These are phyloP conservation scores for Cyaniris semiargus DNA, from an alignment of 2,888 invertebrate species.

Conservation along the genomic window DNA sequence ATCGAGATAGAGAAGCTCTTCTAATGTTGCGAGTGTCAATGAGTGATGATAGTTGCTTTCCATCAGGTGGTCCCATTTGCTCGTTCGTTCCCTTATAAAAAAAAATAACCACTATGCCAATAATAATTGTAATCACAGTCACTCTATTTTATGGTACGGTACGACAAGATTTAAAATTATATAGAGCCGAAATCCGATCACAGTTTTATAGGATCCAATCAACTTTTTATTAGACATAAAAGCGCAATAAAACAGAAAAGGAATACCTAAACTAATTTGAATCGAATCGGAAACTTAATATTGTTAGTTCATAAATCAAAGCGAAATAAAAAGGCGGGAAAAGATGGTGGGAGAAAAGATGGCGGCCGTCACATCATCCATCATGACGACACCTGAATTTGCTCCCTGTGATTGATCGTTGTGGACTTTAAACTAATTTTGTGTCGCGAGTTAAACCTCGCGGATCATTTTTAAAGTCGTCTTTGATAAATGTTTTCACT, in stretches of 20 bases:
- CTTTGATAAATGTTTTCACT: constrained; percentile 1
- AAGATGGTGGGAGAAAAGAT: constrained; percentile 43
- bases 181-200: constrained; percentile 8
- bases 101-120: background rate
- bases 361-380: constrained; percentile 38
- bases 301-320: constrained; percentile 44
- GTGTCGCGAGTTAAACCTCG: constrained; percentile 1
- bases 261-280: constrained; percentile 32
- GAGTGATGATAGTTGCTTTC: too few relatives aligned
- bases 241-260: constrained; percentile 25
- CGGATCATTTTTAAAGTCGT: background rate
- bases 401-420: background rate
- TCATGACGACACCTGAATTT: constrained; percentile 35
- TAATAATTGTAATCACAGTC: background rate
- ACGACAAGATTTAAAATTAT: constrained; percentile 2
- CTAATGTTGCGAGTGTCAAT: too few relatives aligned
- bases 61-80: too few relatives aligned
- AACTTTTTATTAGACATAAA: constrained; percentile 24
- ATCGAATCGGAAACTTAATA: constrained; percentile 40
- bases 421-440: constrained; percentile 23
- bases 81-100: too few relatives aligned
- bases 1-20: too few relatives aligned
- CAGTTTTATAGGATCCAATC: constrained; percentile 17
- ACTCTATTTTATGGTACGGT: background rate
- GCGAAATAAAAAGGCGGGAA: constrained; percentile 40